Conservation (phyloP, 2,797 vertebrate genomes). For the Prionace glauca region DNA sequence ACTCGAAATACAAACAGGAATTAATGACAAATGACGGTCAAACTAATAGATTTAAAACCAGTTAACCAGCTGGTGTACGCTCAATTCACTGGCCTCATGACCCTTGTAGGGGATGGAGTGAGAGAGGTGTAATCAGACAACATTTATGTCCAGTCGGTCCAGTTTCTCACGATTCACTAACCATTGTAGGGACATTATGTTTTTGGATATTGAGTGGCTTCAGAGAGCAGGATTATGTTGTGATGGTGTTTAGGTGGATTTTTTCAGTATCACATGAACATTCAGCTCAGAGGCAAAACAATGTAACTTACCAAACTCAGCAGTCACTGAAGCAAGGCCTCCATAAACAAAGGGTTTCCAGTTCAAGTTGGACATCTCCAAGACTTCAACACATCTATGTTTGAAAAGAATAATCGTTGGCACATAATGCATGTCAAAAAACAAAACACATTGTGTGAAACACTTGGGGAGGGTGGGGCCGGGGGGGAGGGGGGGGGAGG, state of each 20-base stretch:
- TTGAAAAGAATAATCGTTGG: neutral
- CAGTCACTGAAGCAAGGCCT: conserved; percentile 89
- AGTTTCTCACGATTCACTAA: no score
- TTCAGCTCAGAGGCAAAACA: neutral
- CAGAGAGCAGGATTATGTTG: no score
- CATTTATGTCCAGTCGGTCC: no score
- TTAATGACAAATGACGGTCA: no score
- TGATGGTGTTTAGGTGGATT: neutral
- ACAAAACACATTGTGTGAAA: neutral
- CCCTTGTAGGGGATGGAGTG: no score
- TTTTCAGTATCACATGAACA: neutral
- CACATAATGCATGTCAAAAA: neutral
- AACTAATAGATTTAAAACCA: no score
- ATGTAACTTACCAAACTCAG: conserved; percentile 78
- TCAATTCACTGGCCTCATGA: neutral
- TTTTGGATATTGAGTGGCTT: neutral
- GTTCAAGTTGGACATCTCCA: conserved; percentile 79
- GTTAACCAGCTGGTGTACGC: no score
- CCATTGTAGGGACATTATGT: neutral
- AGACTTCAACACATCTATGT: conserved; percentile 41
- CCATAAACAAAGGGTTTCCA: conserved; percentile 96
- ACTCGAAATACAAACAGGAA: no score
- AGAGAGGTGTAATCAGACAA: no score
- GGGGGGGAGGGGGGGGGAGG: no score
- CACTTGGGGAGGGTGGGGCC: no score